Conservation (phyloP, 53 echinoderm and acorn worm species). For the Crossaster papposus region DNA sequence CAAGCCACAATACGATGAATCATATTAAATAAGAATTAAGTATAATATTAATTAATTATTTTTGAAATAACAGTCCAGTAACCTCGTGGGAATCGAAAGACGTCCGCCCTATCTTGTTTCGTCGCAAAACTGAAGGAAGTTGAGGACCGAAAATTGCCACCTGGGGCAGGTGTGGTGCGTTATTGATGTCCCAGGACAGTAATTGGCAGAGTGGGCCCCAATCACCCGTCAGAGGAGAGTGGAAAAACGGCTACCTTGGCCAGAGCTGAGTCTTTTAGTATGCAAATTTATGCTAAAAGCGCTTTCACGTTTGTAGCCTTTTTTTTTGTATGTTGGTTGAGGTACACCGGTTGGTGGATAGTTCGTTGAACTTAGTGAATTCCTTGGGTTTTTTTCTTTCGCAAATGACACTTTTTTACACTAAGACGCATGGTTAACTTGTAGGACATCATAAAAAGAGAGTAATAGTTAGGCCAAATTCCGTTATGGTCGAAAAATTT, state of each 20-base stretch:
- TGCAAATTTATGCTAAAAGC: not conserved
- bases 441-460: too few relatives aligned
- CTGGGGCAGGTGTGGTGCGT: conserved; percentile 34
- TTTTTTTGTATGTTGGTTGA: too few relatives aligned
- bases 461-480: too few relatives aligned
- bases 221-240: conserved; percentile 28
- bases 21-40: too few relatives aligned
- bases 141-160: not conserved
- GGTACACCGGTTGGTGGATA: not conserved
- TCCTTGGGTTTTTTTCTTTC: not conserved
- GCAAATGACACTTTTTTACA: not conserved
- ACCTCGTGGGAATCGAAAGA: not conserved
- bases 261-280: not conserved
- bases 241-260: not conserved
- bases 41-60: too few relatives aligned
- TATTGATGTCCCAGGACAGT: conserved; percentile 47
- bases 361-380: conserved; percentile 15
- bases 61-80: too few relatives aligned
- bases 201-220: conserved; percentile 31
- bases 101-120: not conserved
- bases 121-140: not conserved
- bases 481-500: too few relatives aligned
- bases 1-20: too few relatives aligned
- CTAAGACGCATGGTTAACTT: too few relatives aligned
- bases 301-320: not conserved